Percentiles rank a stretch among this genome's conserved stretches.
Conservation (phyloP, 2,888 invertebrate species). For the Iphiclides podalirius region DNA sequence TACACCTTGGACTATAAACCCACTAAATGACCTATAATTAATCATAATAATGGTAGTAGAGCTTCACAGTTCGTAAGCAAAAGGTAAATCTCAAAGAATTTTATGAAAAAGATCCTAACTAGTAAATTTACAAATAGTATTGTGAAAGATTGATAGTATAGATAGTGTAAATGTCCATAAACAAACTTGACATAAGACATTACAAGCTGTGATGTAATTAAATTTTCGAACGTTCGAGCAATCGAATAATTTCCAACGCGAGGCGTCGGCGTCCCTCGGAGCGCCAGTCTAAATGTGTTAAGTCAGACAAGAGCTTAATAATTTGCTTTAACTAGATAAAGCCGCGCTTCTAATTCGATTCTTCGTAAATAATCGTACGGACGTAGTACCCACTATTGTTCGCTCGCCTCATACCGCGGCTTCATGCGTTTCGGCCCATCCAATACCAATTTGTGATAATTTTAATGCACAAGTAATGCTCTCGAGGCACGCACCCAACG, state of each 20-base stretch:
- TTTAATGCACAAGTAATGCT: constrained; percentile 62
- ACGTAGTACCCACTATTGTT: constrained; percentile 42
- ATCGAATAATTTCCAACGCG: constrained; percentile 32
- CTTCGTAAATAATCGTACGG: constrained; percentile 49
- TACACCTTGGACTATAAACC: too few relatives aligned
- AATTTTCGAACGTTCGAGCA: constrained; percentile 24
- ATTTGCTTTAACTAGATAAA: constrained; percentile 70
- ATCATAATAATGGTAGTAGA: too few relatives aligned
- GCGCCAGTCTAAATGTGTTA: constrained; percentile 43
- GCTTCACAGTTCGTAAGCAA: too few relatives aligned
- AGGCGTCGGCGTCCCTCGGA: constrained; percentile 29
- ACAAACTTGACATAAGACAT: too few relatives aligned
- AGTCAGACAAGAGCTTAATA: constrained; percentile 60
- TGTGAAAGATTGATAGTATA: too few relatives aligned
- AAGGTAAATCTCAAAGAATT: too few relatives aligned
- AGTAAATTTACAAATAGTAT: too few relatives aligned
- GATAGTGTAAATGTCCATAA: too few relatives aligned
- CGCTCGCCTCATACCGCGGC: constrained; percentile 30
- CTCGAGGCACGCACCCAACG: constrained; percentile 41
- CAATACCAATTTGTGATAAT: constrained; percentile 68
- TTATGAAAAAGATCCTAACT: too few relatives aligned
- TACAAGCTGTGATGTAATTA: too few relatives aligned
- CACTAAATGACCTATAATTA: too few relatives aligned
- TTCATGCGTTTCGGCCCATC: constrained; percentile 62
- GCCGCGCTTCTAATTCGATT: constrained; percentile 53